phyloP scores from a whole-genome alignment of 2,888 invertebrate species.

The Cheilosia urbana region DNA sequence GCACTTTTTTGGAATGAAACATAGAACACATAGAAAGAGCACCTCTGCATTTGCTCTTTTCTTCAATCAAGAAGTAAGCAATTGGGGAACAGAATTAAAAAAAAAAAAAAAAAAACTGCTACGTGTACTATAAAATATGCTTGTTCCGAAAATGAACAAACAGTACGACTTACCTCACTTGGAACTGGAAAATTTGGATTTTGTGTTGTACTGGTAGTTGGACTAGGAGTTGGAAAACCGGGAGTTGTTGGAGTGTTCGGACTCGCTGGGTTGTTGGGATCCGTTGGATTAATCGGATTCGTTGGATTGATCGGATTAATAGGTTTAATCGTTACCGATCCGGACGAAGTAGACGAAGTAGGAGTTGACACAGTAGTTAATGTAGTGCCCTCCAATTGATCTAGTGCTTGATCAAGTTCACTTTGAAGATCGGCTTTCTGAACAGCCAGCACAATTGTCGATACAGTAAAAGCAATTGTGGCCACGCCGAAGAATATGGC shows the following conservation, averaged over 20 bases:
- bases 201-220: constrained; percentile 60
- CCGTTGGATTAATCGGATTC: background rate
- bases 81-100: no score
- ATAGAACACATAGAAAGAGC: no score
- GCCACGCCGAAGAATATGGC: constrained; percentile 81
- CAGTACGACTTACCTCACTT: constrained; percentile 78
- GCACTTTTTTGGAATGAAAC: no score
- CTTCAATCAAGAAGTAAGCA: no score
- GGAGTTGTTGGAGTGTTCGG: background rate
- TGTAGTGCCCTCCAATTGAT: constrained; percentile 77
- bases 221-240: constrained; percentile 14
- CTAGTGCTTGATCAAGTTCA: constrained; percentile 80
- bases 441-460: constrained; percentile 85
- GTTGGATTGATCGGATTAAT: background rate
- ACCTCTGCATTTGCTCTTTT: no score
- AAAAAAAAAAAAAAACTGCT: no score
- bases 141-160: background rate
- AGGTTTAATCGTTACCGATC: constrained; percentile 8
- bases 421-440: constrained; percentile 81
- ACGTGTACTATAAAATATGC: background rate
- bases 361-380: constrained; percentile 37
- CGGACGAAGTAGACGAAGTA: constrained; percentile 6
- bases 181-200: constrained; percentile 80
- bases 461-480: constrained; percentile 84
- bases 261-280: background rate